phyloP scores from a whole-genome alignment of 1,140 invertebrate genomes.

The Oreohelix idahoensis region DNA sequence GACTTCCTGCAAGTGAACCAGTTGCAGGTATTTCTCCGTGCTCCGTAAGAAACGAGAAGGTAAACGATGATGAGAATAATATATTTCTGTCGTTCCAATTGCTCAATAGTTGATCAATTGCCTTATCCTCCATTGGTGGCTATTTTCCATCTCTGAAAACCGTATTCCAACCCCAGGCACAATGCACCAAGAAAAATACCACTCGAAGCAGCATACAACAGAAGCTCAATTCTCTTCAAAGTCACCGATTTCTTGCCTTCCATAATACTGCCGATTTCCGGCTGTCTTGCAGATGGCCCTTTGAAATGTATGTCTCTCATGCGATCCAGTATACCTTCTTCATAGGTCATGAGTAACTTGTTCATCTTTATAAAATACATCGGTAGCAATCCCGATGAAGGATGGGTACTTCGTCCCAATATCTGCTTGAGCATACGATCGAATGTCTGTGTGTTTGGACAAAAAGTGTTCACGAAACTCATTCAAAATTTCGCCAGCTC shows the following conservation, averaged over 20 bases:
- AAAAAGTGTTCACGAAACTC: background rate
- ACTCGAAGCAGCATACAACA: background rate
- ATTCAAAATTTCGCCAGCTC: background rate
- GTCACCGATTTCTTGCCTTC: background rate
- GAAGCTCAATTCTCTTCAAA: background rate
- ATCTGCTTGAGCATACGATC: background rate
- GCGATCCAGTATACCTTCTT: background rate
- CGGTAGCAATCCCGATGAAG: background rate
- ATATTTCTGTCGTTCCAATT: too few species aligned
- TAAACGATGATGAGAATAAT: too few species aligned
- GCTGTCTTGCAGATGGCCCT: too few species aligned
- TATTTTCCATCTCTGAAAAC: too few species aligned
- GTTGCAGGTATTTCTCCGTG: too few species aligned
- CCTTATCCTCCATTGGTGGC: too few species aligned
- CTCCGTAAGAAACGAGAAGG: too few species aligned
- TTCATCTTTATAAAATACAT: background rate
- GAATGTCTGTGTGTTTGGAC: background rate
- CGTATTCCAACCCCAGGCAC: background rate
- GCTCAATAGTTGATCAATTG: too few species aligned
- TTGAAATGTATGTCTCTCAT: background rate
- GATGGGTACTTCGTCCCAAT: background rate
- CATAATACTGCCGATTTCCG: background rate
- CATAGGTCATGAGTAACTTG: background rate
- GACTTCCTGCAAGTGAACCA: too few species aligned
- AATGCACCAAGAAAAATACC: background rate